Conservation (phyloP, 2,888 invertebrate species). For the Empis stercorea region DNA sequence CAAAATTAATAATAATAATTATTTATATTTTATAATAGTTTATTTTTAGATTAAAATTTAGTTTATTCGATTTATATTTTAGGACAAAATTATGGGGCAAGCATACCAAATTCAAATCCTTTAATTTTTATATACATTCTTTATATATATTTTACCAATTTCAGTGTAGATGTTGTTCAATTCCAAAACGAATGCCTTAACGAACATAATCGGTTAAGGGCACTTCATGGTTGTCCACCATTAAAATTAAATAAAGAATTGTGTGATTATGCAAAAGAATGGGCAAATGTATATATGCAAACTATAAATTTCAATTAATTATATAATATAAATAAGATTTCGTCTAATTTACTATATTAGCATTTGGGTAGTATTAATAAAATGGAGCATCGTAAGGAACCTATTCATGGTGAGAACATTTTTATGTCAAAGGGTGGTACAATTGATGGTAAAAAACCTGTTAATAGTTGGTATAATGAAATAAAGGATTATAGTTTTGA, state of each 20-base stretch:
- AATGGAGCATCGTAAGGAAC: constrained; percentile 61
- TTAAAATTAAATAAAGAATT: constrained; percentile 50
- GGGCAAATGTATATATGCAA: constrained; percentile 44
- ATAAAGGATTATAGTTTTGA: constrained; percentile 51
- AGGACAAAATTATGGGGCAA: too few species aligned
- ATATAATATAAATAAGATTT: too few species aligned
- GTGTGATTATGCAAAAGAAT: constrained; percentile 54
- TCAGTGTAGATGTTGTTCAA: background rate
- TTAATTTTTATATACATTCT: too few species aligned
- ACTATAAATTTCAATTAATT: too few species aligned
- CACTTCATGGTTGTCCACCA: constrained; percentile 51
- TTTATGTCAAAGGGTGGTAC: constrained; percentile 60
- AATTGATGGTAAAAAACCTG: constrained; percentile 55
- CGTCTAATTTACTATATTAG: background rate
- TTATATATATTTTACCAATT: too few species aligned
- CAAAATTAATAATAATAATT: too few species aligned
- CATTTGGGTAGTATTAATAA: constrained; percentile 35
- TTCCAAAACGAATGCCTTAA: constrained; percentile 41
- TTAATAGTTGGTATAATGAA: constrained; percentile 65
- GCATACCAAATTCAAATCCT: too few species aligned
- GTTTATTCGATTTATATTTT: too few species aligned
- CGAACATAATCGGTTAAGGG: constrained; percentile 58
- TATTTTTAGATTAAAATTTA: too few species aligned
- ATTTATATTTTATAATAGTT: too few species aligned
- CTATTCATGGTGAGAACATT: constrained; percentile 74